phyloP scores from a whole-genome alignment of 2,888 invertebrate genomes.

The Panopea generosa region DNA sequence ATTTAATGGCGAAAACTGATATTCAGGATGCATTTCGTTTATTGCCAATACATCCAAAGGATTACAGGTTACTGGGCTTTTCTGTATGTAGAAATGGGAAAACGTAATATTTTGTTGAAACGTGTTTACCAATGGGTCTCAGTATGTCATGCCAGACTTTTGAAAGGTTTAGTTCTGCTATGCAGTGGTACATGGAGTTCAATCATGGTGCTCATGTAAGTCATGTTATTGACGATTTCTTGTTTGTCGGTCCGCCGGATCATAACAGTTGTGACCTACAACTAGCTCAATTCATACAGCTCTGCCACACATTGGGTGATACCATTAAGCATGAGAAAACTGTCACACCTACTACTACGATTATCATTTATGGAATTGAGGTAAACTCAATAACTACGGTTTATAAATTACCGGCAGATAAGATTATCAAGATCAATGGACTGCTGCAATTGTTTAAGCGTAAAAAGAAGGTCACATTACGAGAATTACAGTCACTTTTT shows the following conservation, averaged over 20 bases:
- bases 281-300: conserved; percentile 5
- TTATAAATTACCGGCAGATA: conserved; percentile 19
- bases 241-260: conserved; percentile 9
- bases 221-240: conserved; percentile 31
- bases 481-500: conserved; percentile 31
- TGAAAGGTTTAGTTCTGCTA: conserved; percentile 22
- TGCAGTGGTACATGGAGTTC: conserved; percentile 18
- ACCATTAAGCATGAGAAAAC: conserved; percentile 11
- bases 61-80: conserved; percentile 26
- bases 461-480: conserved; percentile 22
- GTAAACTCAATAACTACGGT: conserved; percentile 14
- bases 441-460: not conserved
- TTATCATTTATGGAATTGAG: conserved; percentile 31
- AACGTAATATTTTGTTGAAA: conserved; percentile 5
- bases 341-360: conserved; percentile 3
- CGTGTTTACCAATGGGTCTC: conserved; percentile 25
- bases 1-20: conserved; percentile 16
- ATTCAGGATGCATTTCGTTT: conserved; percentile 29
- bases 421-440: conserved; percentile 4
- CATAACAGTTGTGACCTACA: conserved; percentile 9
- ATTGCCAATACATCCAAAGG: conserved; percentile 13
- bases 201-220: conserved; percentile 10
- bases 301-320: conserved; percentile 9
- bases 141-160: conserved; percentile 3
- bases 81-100: not conserved